Conservation (phyloP, 2,113 vertebrate genomes). For the Rhadina sibilatrix region DNA sequence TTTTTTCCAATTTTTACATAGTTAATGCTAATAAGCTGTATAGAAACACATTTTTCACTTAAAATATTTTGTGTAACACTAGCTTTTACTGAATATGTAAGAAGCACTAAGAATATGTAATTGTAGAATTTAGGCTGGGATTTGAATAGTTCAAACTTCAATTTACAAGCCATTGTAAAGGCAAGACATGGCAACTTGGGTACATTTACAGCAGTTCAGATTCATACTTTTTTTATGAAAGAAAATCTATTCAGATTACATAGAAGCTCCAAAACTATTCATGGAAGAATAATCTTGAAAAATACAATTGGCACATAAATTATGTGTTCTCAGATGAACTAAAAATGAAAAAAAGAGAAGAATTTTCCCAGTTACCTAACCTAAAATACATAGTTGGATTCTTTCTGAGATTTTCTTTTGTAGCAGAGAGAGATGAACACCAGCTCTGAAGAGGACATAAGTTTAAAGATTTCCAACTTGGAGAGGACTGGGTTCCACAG, state of each 20-base stretch:
- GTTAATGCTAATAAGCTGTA: neutral
- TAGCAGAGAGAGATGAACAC: neutral
- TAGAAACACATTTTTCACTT: neutral
- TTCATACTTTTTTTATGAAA: neutral
- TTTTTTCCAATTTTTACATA: neutral
- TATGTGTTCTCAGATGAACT: neutral
- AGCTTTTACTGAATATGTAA: neutral
- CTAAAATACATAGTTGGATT: neutral
- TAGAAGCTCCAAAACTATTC: neutral
- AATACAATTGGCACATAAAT: neutral
- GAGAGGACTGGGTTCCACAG: neutral
- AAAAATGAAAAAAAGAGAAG: neutral
- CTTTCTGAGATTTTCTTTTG: neutral
- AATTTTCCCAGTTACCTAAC: neutral
- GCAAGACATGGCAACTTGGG: neutral
- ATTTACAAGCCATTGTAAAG: neutral
- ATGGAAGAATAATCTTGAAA: neutral
- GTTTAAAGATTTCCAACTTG: neutral
- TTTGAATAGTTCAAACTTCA: neutral
- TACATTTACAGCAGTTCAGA: neutral
- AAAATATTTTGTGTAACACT: neutral
- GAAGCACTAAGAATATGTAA: neutral
- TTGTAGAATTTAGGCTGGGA: neutral
- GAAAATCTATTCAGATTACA: neutral
- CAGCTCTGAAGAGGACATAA: neutral